Percentiles rank a stretch among this genome's conserved stretches.
These are phyloP conservation scores for Calliscelio sp. DNA, from an alignment of 2,888 invertebrate genomes.

Conservation along the genomic window DNA sequence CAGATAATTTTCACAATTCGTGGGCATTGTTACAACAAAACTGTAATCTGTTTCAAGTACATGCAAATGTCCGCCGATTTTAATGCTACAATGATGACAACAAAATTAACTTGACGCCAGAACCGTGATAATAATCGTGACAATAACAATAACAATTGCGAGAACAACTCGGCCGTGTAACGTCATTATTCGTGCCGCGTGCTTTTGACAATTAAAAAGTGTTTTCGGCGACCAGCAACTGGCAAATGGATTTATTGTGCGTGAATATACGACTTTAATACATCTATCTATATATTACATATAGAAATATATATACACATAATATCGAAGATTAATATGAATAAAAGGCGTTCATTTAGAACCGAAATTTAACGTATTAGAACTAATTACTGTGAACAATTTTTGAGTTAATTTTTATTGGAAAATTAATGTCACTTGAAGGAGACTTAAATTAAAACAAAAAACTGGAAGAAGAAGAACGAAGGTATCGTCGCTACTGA, in stretches of 20 bases:
- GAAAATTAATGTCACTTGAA: conserved; percentile 31
- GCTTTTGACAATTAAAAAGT: conserved; percentile 18
- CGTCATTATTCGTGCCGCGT: conserved; percentile 3
- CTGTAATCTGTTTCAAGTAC: neutral
- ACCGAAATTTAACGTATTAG: too few relatives aligned
- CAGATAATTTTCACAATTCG: conserved; percentile 3
- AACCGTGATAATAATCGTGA: neutral
- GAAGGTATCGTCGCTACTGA: conserved; percentile 20
- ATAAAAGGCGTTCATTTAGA: too few relatives aligned
- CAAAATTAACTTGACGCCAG: conserved; percentile 1
- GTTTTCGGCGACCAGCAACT: neutral
- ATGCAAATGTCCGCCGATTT: conserved; percentile 13
- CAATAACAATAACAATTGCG: neutral
- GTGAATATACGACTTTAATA: neutral
- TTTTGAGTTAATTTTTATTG: too few relatives aligned
- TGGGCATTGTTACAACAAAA: neutral
- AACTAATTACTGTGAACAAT: too few relatives aligned
- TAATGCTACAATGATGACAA: conserved; percentile 2
- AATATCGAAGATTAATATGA: too few relatives aligned
- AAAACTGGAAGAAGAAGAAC: neutral
- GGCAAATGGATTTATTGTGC: conserved; percentile 7
- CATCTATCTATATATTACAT: too few relatives aligned
- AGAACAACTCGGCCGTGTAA: neutral
- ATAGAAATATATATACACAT: neutral
- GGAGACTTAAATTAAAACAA: conserved; percentile 5